These are phyloP conservation scores for Abscondita cerata DNA, from an alignment of 2,888 invertebrate genomes.

Conservation along the genomic window DNA sequence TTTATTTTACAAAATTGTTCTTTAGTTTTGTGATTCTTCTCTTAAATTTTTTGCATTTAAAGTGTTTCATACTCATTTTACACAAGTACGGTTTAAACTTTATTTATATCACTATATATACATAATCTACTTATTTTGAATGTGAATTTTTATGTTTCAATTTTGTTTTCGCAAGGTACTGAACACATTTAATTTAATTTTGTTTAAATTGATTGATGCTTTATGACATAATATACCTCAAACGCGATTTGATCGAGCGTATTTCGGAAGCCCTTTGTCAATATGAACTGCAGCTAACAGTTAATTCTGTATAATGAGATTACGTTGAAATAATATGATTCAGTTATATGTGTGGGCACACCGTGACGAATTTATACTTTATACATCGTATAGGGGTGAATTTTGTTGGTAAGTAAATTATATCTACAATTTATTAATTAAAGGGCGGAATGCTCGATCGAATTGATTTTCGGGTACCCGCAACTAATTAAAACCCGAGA, in stretches of 20 bases:
- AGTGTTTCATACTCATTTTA: too few species aligned
- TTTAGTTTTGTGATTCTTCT: too few species aligned
- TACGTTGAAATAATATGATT: constrained; percentile 49
- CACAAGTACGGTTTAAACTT: too few species aligned
- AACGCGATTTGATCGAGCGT: constrained; percentile 18
- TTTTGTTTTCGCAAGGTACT: too few species aligned
- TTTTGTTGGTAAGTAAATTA: constrained; percentile 49
- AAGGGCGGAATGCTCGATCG: constrained; percentile 38
- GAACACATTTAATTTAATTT: too few species aligned
- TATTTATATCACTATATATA: too few species aligned
- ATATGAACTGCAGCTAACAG: constrained; percentile 32
- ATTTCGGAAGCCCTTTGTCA: constrained; percentile 30
- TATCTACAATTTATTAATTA: constrained; percentile 50
- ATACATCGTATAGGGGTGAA: constrained; percentile 44
- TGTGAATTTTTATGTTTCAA: too few species aligned
- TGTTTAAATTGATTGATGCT: neutral
- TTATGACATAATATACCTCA: constrained; percentile 4
- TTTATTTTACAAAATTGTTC: too few species aligned
- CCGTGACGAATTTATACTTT: constrained; percentile 55
- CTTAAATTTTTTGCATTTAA: too few species aligned
- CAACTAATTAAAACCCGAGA: neutral
- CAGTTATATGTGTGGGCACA: constrained; percentile 52
- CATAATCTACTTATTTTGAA: too few species aligned
- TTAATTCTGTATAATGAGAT: constrained; percentile 45
- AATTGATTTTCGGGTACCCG: neutral